Evolutionary conservation across 2,113 vertebrate genomes (phyloP).

Genomic region (Ochotona princeps): DNA sequence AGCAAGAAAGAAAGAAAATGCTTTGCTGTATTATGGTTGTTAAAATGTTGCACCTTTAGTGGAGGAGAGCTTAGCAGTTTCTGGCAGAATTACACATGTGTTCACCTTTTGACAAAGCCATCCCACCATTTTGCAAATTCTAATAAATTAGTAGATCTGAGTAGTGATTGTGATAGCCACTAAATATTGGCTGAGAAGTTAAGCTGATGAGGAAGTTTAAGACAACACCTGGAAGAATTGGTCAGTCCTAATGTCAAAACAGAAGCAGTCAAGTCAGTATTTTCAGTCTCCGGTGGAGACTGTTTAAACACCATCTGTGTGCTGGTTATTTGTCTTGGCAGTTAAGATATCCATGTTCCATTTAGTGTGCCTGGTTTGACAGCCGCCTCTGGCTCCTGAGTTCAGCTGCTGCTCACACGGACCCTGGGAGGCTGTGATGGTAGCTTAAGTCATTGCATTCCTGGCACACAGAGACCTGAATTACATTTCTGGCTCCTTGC

Average conservation of each 20-base stretch:
- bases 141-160: background rate
- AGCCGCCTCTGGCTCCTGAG: too few species aligned
- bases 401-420: too few species aligned
- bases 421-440: too few species aligned
- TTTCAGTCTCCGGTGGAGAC: background rate
- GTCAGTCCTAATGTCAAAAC: background rate
- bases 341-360: too few species aligned
- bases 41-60: background rate
- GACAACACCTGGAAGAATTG: background rate
- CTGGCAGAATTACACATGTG: background rate
- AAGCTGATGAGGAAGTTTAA: background rate
- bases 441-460: too few species aligned
- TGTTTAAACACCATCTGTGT: background rate
- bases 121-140: background rate
- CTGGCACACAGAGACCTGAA: too few species aligned
- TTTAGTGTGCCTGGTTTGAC: too few species aligned
- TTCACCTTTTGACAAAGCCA: background rate
- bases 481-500: too few species aligned
- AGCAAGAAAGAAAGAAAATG: background rate
- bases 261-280: background rate
- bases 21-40: background rate
- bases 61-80: background rate
- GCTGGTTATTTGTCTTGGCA: too few species aligned
- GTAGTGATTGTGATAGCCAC: background rate
- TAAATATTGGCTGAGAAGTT: slow-evolving; percentile 13